These are phyloP conservation scores for Macrosiphum euphorbiae DNA, from an alignment of 2,888 invertebrate genomes.

Conservation along the genomic window DNA sequence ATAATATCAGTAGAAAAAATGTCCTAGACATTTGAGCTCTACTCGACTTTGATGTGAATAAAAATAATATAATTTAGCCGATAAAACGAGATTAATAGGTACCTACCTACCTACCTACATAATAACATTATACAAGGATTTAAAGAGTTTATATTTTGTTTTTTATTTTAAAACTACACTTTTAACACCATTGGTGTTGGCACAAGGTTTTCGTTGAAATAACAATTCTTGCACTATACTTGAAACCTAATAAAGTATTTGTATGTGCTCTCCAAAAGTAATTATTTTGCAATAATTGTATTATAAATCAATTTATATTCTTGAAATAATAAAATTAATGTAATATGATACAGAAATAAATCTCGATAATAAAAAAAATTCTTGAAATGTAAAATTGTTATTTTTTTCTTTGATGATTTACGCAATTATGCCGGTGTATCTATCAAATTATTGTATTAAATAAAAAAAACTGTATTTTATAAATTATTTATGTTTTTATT, in stretches of 20 bases:
- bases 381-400: background rate
- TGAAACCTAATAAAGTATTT: background rate
- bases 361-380: background rate
- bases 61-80: background rate
- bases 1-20: background rate
- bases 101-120: too few relatives aligned
- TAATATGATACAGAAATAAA: background rate
- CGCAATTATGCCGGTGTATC: background rate
- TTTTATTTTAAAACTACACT: background rate
- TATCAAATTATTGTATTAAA: background rate
- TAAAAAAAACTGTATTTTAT: background rate
- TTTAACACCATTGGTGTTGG: background rate
- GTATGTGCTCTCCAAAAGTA: background rate
- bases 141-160: background rate
- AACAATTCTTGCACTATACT: background rate
- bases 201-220: background rate
- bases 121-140: background rate
- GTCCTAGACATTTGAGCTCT: background rate
- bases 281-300: background rate
- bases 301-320: constrained; percentile 9
- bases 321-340: background rate
- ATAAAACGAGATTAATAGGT: background rate
- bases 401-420: background rate
- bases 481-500: background rate
- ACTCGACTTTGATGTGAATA: background rate